A percentile compares a stretch with the other conserved stretches of the same genome.
These are phyloP conservation scores for Chironomus tentans DNA, from an alignment of 2,888 invertebrate genomes.

Conservation along the genomic window DNA sequence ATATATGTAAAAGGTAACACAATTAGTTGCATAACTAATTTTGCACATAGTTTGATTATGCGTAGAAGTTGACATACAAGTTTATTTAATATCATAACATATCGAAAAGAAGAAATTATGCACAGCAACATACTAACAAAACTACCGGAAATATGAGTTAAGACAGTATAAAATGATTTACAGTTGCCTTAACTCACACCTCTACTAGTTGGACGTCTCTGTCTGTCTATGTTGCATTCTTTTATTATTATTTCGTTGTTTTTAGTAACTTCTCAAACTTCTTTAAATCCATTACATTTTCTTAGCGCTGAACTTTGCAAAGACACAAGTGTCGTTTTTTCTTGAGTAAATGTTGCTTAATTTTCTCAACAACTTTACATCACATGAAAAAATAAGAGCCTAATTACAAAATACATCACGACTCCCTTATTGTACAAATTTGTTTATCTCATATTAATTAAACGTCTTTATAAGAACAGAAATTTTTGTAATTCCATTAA, in stretches of 20 bases:
- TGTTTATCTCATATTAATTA: neutral
- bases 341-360: conserved; percentile 4
- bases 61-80: neutral
- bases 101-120: neutral
- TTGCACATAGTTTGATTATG: neutral
- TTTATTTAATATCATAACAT: neutral
- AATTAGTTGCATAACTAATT: too few species aligned
- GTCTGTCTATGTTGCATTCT: conserved; percentile 24
- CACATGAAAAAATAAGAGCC: neutral
- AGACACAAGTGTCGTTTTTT: neutral
- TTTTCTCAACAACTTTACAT: conserved; percentile 6
- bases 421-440: neutral
- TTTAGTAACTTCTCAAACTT: neutral
- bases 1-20: too few species aligned
- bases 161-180: conserved; percentile 20
- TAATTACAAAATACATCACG: neutral
- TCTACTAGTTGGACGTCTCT: neutral
- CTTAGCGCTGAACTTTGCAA: neutral
- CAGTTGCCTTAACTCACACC: conserved; percentile 24
- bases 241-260: neutral
- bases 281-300: neutral
- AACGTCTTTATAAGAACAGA: neutral
- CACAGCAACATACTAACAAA: neutral
- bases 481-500: neutral
- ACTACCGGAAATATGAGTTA: neutral